Evolutionary conservation across 92 coral and sea anemone species (phyloP).

Genomic region (Zoanthus sociatus): DNA sequence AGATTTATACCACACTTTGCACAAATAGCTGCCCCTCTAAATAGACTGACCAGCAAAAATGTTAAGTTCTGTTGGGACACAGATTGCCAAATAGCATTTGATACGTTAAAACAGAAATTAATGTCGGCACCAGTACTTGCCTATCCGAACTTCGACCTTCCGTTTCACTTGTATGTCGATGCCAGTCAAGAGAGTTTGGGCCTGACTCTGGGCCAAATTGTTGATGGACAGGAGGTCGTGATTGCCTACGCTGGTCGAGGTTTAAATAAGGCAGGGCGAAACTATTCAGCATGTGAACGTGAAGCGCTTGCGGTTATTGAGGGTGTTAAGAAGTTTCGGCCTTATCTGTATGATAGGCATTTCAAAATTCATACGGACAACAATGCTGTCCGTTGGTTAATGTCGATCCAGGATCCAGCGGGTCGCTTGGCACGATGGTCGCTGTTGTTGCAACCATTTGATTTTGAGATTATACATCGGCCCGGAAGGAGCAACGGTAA

Average conservation of each 20-base stretch:
- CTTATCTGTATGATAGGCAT: conserved; percentile 47
- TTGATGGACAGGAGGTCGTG: conserved; percentile 45
- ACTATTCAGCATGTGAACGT: conserved; percentile 20
- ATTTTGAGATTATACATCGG: conserved; percentile 51
- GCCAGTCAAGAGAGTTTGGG: conserved; percentile 44
- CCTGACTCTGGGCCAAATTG: conserved; percentile 45
- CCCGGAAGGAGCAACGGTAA: conserved; percentile 54
- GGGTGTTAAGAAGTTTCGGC: conserved; percentile 40
- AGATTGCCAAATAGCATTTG: conserved; percentile 29
- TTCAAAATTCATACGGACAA: conserved; percentile 53
- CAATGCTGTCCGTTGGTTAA: conserved; percentile 45
- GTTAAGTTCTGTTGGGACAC: conserved; percentile 31
- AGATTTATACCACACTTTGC: conserved; percentile 70
- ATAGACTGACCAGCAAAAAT: conserved; percentile 37
- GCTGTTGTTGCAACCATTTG: conserved; percentile 44
- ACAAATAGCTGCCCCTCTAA: conserved; percentile 33
- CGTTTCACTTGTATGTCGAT: conserved; percentile 44
- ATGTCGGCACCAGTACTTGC: conserved; percentile 46
- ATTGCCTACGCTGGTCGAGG: conserved; percentile 57
- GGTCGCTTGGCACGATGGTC: conserved; percentile 59
- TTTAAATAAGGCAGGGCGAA: conserved; percentile 39
- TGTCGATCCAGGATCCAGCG: conserved; percentile 30
- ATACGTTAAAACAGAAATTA: conserved; percentile 17
- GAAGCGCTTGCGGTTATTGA: conserved; percentile 42
- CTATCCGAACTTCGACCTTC: conserved; percentile 20